Base-by-base conservation (phyloP, 2,888 invertebrate genomes). In the Caenorhabditis sp. region DNA sequence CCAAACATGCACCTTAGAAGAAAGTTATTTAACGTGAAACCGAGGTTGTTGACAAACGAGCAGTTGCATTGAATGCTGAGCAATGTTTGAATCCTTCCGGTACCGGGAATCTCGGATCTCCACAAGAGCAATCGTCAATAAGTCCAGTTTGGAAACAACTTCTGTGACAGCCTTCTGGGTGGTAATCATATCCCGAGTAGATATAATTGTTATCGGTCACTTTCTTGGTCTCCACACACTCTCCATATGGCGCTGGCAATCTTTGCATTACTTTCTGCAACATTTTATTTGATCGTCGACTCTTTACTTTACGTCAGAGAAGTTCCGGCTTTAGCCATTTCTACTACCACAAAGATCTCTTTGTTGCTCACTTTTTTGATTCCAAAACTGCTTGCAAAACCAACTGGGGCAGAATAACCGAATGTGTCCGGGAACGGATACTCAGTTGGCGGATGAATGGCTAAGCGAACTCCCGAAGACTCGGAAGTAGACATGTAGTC, bases 401-500 rank as follows among this genome's bases (percentile, higher is more conserved):
- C 88, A 72, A 87, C 87, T 32, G 88, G 88, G 1, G 88, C 88
- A 15, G 84, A 85, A 69, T 87, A 86, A 35, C 88, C 88, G 44
- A 88, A 88, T 4, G 88, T 87, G 55, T 88, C 88, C 13, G 88
- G 88, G 78, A 88, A 88, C 24, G 88, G 88, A 37, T 77, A 85
- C 74, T 85, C 83, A 8, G 87, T 87, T 11, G 87, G 85, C 5
- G 85, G 81, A 44, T 88, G 88, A 44, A 88, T 87, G 26, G 88
- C 85, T 0, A 88, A 53, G 13, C 88, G 77, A 13, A 88, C 84
- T 68, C 88, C 88, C 13, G 84, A 81, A 28, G 86, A 85, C 74
- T 88, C 88, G 13, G 88, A 88, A 35, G 88, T 88, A 15, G 86
- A 86, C 88, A 88, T 88, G 70, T 88, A 88, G 53, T 88, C 88